Conservation (phyloP, 1,140 invertebrate genomes). For the Steinernema feltiae region DNA sequence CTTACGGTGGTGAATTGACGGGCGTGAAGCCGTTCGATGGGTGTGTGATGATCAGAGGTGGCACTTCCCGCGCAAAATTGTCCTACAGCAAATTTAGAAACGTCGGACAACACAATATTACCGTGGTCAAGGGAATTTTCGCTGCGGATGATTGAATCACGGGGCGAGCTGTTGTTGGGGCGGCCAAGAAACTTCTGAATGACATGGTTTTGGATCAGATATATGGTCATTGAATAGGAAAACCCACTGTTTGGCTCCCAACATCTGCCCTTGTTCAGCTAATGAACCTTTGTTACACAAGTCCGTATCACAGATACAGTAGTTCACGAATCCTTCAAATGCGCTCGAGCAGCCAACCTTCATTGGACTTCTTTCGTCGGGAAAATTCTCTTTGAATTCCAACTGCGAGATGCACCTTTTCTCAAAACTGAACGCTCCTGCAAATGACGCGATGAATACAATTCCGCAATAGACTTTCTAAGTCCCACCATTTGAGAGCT, state of each 20-base stretch:
- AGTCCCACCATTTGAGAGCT: not conserved
- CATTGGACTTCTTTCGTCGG: not conserved
- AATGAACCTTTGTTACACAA: conserved; percentile 26
- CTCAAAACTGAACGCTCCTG: conserved; percentile 19
- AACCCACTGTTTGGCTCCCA: not conserved
- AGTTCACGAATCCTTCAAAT: conserved; percentile 31
- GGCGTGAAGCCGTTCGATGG: not conserved
- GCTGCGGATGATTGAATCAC: not conserved
- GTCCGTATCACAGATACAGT: conserved; percentile 30
- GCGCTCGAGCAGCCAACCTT: conserved; percentile 26
- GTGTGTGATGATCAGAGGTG: not conserved
- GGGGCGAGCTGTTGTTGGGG: not conserved
- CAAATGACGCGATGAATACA: conserved; percentile 15
- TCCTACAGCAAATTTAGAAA: not conserved
- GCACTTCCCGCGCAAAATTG: not conserved
- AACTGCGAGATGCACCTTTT: conserved; percentile 22
- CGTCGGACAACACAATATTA: not conserved
- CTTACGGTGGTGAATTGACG: not conserved
- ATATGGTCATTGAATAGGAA: too few species aligned
- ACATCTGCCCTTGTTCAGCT: conserved; percentile 19
- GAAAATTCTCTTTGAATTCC: conserved; percentile 10
- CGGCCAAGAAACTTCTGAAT: not conserved
- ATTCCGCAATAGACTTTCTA: not conserved
- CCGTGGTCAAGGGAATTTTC: not conserved
- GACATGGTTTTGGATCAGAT: too few species aligned